These are phyloP conservation scores for Hypotaenidia philippensis DNA, from an alignment of 2,797 vertebrate species.

Conservation along the genomic window DNA sequence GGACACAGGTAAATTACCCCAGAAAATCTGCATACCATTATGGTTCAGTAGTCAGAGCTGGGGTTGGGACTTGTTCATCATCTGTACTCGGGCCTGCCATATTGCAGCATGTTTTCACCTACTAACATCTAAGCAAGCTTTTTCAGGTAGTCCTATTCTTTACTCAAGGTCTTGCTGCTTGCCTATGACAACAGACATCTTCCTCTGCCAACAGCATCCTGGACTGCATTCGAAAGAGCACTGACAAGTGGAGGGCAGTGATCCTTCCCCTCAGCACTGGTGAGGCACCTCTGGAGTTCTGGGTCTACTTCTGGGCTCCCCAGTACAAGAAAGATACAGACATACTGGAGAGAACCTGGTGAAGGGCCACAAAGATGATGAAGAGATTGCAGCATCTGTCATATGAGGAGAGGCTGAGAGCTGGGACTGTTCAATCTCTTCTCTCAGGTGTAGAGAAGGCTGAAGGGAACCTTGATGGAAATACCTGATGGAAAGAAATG, in stretches of 20 bases:
- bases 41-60: neutral
- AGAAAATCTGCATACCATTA: neutral
- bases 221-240: neutral
- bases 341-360: neutral
- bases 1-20: neutral
- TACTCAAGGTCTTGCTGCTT: neutral
- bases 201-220: neutral
- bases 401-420: neutral
- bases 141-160: neutral
- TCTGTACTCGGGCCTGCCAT: neutral
- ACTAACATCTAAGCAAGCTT: neutral
- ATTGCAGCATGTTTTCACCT: neutral
- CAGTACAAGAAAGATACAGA: neutral
- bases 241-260: neutral
- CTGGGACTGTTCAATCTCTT: neutral
- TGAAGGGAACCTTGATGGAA: neutral
- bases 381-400: neutral
- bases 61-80: neutral
- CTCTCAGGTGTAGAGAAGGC: neutral
- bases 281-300: neutral
- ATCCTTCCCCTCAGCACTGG: neutral
- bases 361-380: neutral
- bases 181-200: neutral
- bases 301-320: neutral
- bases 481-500: neutral